phyloP scores from a whole-genome alignment of 1,140 invertebrate species.

The Papilio polyxenes region DNA sequence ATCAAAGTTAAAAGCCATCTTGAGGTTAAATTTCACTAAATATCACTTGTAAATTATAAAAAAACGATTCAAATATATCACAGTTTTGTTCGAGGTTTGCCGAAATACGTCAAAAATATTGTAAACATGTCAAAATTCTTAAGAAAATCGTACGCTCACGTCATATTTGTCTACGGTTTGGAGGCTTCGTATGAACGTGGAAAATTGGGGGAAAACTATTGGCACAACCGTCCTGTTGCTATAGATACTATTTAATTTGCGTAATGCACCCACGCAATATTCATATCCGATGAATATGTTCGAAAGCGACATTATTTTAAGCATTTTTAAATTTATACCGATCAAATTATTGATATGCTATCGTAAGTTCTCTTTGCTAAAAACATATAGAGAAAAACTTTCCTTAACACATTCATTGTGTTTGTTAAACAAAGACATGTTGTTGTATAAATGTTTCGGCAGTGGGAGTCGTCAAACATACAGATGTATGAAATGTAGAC shows the following conservation, averaged over 20 bases:
- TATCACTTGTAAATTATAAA: slow-evolving; percentile 46
- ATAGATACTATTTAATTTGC: slow-evolving; percentile 56
- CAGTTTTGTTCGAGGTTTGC: slow-evolving; percentile 44
- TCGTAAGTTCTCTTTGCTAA: not conserved
- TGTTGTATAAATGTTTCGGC: not conserved
- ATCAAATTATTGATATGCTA: too few relatives aligned
- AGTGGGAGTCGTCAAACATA: not conserved
- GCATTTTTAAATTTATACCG: not conserved
- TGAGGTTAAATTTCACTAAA: slow-evolving; percentile 38
- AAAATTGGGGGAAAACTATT: slow-evolving; percentile 68
- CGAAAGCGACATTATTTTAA: not conserved
- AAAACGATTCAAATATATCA: slow-evolving; percentile 55
- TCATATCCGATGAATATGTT: not conserved
- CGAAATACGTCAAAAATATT: slow-evolving; percentile 52
- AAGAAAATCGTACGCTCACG: slow-evolving; percentile 43
- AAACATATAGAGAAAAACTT: too few relatives aligned
- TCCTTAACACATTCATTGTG: too few relatives aligned
- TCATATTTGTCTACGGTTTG: slow-evolving; percentile 47
- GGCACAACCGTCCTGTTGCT: slow-evolving; percentile 67
- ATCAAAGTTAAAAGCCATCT: slow-evolving; percentile 74
- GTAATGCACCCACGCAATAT: slow-evolving; percentile 17
- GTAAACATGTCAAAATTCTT: slow-evolving; percentile 58
- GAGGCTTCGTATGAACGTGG: slow-evolving; percentile 47
- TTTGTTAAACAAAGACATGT: too few relatives aligned
- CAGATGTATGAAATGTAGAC: too few relatives aligned